Conservation (phyloP, 1,140 invertebrate genomes). For the Drosophila subobscura region DNA sequence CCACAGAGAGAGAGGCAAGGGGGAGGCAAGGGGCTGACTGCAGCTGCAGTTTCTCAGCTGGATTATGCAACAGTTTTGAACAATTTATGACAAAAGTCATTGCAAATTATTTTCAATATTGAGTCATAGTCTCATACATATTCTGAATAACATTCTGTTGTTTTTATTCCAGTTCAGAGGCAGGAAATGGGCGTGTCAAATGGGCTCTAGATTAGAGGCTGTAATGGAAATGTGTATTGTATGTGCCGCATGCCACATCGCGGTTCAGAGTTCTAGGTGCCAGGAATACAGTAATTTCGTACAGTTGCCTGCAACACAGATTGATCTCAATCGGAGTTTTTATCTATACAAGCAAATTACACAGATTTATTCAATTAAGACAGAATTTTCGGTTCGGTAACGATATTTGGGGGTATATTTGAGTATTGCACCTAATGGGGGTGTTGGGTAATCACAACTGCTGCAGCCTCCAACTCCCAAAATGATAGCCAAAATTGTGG, state of each 20-base stretch:
- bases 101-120: constrained; percentile 76
- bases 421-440: no score
- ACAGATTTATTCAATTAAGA: constrained; percentile 24
- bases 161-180: not conserved
- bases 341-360: constrained; percentile 32
- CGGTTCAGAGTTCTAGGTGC: constrained; percentile 58
- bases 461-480: no score
- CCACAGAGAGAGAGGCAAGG: constrained; percentile 5
- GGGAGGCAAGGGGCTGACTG: not conserved
- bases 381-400: constrained; percentile 24
- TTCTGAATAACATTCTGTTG: constrained; percentile 18
- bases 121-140: constrained; percentile 43
- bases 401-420: not conserved
- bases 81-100: constrained; percentile 72
- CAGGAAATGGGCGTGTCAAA: constrained; percentile 59
- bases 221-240: constrained; percentile 35
- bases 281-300: constrained; percentile 40
- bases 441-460: no score
- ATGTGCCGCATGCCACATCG: not conserved
- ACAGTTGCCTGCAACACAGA: not conserved
- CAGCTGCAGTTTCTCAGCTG: constrained; percentile 58
- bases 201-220: constrained; percentile 29
- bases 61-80: constrained; percentile 70
- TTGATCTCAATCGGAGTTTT: constrained; percentile 26
- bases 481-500: no score